Evolutionary conservation across 2,113 vertebrate genomes (phyloP), one percentile per base, ranked within the genome.

Genomic region (Oncorhynchus clarkii): DNA sequence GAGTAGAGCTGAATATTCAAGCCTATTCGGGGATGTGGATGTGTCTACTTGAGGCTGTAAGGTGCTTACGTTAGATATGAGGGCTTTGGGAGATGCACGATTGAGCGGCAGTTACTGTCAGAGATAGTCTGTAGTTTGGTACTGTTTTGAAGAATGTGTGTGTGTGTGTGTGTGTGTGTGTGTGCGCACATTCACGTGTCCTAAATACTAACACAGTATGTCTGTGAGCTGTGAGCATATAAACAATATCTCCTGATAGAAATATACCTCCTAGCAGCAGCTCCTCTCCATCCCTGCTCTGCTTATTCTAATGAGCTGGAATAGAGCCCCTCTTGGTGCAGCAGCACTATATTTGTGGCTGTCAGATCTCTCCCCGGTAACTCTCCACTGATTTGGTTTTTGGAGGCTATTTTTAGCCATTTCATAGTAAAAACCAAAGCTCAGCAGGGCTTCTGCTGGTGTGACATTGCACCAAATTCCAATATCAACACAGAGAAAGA

Each of bases 321-420:
- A 34, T 31, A 27, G 31, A 8, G 26, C 31, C 65, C 67, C 29
- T 68, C 18, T 39, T 34, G 31, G 29, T 34, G 20, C 31, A 20
- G 29, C n/a, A 57, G 66, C 18, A 16, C n/a, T 64, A 64, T 27
- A 70, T 70, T 34, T 74, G 67, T 49, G 27, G 67, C 69, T 81
- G 60, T 60, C 74, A 73, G 45, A 74, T 39, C 65, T 68, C 74
- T 67, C 64, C 60, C 71, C 48, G 51, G 45, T 59, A 75, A 77
- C 45, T 73, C 71, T 34, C 31, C 65, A 54, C 13, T 72, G 70
- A 77, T 39, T 39, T 75, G 60, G 6, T 72, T 78, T 75, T 76
- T 70, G 34, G 16, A 49, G 72, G 12, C 73, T 86, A 85, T 87
- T 79, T 83, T 85, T 80, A 85, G 73, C 54, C 1, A 62, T 71